phyloP scores from a whole-genome alignment of 2,113 vertebrate genomes.

The Lampris incognitus region DNA sequence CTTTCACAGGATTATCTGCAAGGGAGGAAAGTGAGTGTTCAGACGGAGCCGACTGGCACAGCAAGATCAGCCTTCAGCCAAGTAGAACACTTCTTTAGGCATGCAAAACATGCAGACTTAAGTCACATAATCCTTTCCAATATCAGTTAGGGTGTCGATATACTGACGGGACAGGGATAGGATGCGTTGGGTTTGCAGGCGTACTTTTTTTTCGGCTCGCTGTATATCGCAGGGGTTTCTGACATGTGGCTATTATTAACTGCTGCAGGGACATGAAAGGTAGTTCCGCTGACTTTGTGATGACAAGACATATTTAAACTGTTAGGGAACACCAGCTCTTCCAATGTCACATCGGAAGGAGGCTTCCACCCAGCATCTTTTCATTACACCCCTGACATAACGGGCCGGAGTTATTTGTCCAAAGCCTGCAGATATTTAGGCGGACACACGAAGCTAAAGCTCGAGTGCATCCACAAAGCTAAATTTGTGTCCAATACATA shows the following conservation, averaged over 20 bases:
- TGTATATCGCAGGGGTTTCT: constrained; percentile 27
- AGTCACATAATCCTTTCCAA: constrained; percentile 76
- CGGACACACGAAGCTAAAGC: constrained; percentile 42
- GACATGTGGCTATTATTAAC: constrained; percentile 62
- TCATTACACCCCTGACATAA: constrained; percentile 11
- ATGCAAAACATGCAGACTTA: constrained; percentile 74
- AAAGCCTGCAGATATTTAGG: constrained; percentile 49
- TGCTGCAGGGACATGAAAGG: constrained; percentile 32
- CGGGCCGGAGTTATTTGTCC: constrained; percentile 33
- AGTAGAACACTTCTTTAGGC: constrained; percentile 77
- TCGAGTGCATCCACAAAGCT: constrained; percentile 61
- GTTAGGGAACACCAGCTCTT: constrained; percentile 28
- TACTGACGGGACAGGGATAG: constrained; percentile 54
- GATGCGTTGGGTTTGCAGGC: constrained; percentile 36
- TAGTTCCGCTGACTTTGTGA: constrained; percentile 25
- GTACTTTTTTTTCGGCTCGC: constrained; percentile 53
- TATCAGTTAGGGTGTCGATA: constrained; percentile 73
- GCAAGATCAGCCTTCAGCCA: constrained; percentile 69
- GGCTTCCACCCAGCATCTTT: constrained; percentile 23
- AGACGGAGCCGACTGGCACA: constrained; percentile 69
- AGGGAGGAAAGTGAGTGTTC: constrained; percentile 69
- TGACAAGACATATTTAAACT: constrained; percentile 49
- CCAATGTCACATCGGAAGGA: constrained; percentile 29
- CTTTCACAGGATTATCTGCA: constrained; percentile 71
- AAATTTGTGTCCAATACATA: background rate